Evolutionary conservation across 2,113 vertebrate genomes (phyloP).

Genomic region (Aramus guarauna): DNA sequence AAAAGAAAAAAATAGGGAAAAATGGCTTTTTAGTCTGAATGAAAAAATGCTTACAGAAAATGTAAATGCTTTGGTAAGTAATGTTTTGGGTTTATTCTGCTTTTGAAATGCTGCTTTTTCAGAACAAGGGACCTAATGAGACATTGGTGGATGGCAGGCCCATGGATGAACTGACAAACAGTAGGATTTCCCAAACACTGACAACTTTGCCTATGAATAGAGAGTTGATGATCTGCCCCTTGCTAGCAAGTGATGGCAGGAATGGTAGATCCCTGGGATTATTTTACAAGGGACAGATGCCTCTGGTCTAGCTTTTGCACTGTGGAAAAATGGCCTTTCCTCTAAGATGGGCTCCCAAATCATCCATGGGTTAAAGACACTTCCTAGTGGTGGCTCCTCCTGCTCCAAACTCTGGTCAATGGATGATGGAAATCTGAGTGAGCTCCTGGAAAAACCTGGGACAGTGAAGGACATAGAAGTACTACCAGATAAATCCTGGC

Average conservation of each 20-base stretch:
- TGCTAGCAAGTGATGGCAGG: neutral
- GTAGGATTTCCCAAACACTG: neutral
- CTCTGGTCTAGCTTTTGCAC: neutral
- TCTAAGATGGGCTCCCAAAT: neutral
- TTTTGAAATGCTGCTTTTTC: neutral
- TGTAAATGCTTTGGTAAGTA: neutral
- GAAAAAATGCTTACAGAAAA: neutral
- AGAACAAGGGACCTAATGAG: neutral
- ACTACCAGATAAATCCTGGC: neutral
- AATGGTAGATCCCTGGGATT: neutral
- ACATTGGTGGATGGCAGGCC: neutral
- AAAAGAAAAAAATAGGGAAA: neutral
- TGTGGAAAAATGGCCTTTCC: neutral
- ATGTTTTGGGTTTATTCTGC: neutral
- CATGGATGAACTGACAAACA: neutral
- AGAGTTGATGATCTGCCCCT: neutral
- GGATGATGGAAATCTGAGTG: neutral
- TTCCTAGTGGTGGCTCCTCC: neutral
- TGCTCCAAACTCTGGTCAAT: neutral
- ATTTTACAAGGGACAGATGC: neutral
- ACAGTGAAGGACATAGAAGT: neutral
- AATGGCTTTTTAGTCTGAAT: neutral
- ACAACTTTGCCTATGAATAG: fast-evolving
- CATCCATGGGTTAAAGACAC: neutral
- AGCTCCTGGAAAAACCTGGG: neutral